A percentile compares a stretch with the other conserved stretches of the same genome.
Conservation (phyloP, 1,140 invertebrate species). For the Leptonema lineaticorne region DNA sequence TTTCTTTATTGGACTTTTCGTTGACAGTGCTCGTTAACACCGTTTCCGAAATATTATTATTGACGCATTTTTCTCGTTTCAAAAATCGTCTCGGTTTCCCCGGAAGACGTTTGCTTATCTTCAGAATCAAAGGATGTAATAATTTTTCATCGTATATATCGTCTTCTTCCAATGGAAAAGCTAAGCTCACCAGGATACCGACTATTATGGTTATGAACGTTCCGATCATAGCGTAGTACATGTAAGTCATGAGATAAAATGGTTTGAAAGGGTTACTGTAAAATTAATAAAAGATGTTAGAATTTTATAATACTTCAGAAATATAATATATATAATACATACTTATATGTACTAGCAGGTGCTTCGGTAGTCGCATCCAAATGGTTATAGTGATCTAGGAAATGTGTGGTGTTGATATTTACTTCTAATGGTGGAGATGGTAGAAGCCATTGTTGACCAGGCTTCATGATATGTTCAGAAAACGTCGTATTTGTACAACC, state of each 20-base stretch:
- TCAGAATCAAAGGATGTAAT: slow-evolving; percentile 64
- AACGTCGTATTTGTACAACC: slow-evolving; percentile 68
- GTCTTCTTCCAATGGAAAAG: slow-evolving; percentile 60
- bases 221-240: slow-evolving; percentile 74
- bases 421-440: slow-evolving; percentile 35
- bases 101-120: slow-evolving; percentile 58
- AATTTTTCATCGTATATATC: slow-evolving; percentile 68
- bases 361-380: slow-evolving; percentile 13
- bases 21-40: background rate
- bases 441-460: slow-evolving; percentile 44
- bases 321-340: background rate
- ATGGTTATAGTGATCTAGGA: slow-evolving; percentile 33
- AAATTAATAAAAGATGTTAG: slow-evolving; percentile 40
- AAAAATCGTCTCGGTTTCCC: slow-evolving; percentile 50
- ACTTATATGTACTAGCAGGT: background rate
- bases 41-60: background rate
- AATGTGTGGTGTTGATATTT: slow-evolving; percentile 35
- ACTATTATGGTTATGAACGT: slow-evolving; percentile 65
- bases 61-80: background rate
- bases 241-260: slow-evolving; percentile 70
- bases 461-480: slow-evolving; percentile 56
- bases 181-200: slow-evolving; percentile 64
- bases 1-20: background rate
- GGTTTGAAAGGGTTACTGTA: slow-evolving; percentile 58
- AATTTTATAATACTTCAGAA: background rate